These are phyloP conservation scores for Halictus rubicundus DNA, from an alignment of 1,140 invertebrate species.

Conservation along the genomic window DNA sequence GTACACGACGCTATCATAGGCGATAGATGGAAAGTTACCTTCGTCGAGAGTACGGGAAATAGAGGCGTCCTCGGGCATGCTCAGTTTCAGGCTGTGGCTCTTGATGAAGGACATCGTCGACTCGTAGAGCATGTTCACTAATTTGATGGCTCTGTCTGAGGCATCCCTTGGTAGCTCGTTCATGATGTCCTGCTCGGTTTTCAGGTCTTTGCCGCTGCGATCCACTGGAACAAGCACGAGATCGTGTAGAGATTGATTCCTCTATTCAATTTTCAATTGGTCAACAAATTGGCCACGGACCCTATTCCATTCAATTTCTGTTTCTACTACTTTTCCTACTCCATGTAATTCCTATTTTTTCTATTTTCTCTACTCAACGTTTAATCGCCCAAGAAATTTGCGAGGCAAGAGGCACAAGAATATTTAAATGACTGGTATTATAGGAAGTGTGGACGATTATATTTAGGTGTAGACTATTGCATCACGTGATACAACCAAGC, in stretches of 20 bases:
- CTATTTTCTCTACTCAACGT: no score
- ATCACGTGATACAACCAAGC: no score
- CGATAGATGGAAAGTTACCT: constrained; percentile 77
- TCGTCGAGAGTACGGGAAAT: constrained; percentile 83
- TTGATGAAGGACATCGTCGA: constrained; percentile 81
- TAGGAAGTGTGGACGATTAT: no score
- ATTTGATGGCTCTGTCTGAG: constrained; percentile 79
- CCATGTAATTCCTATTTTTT: no score
- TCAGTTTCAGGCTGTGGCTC: constrained; percentile 83
- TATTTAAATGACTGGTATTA: no score
- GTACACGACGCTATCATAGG: constrained; percentile 17
- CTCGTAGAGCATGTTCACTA: constrained; percentile 82
- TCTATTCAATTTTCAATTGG: no score
- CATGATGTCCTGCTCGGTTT: constrained; percentile 80
- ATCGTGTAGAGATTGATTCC: neutral
- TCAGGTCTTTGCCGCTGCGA: constrained; percentile 79
- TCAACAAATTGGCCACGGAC: no score
- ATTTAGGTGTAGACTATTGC: no score
- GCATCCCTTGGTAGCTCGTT: constrained; percentile 80
- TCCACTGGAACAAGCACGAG: constrained; percentile 67
- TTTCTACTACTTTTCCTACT: no score
- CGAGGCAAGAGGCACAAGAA: no score
- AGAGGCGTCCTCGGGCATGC: constrained; percentile 81
- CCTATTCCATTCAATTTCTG: no score
- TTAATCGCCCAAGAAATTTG: no score